These are phyloP conservation scores for Toxonevra muliebris DNA, from an alignment of 2,888 invertebrate species.

Conservation along the genomic window DNA sequence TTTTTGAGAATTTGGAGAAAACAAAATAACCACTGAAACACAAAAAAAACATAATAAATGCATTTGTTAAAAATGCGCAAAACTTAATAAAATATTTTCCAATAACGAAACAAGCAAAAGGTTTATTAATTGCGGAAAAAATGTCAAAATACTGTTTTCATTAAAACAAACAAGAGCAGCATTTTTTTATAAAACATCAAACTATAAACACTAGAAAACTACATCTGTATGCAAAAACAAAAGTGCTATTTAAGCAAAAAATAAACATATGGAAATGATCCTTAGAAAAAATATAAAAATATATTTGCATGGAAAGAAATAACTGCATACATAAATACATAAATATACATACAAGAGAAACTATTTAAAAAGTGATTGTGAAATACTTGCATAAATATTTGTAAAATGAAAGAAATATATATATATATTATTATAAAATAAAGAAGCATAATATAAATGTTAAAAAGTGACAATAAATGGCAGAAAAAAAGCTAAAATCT, in stretches of 20 bases:
- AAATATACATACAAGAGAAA: constrained; percentile 6
- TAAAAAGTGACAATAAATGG: constrained; percentile 24
- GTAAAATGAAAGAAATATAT: constrained; percentile 11
- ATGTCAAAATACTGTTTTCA: too few relatives aligned
- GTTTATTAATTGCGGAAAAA: too few relatives aligned
- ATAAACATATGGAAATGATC: neutral
- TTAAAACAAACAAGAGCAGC: too few relatives aligned
- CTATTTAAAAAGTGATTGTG: neutral
- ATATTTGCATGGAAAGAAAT: constrained; percentile 1
- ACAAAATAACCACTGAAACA: too few relatives aligned
- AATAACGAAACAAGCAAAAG: too few relatives aligned
- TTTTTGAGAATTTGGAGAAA: too few relatives aligned
- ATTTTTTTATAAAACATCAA: too few relatives aligned
- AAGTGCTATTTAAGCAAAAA: too few relatives aligned
- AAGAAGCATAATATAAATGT: constrained; percentile 23
- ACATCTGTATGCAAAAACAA: too few relatives aligned
- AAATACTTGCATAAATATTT: neutral
- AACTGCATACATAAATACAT: neutral
- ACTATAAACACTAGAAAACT: too few relatives aligned
- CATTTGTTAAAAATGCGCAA: constrained; percentile 36
- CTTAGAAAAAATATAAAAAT: too few relatives aligned
- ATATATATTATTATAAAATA: constrained; percentile 15
- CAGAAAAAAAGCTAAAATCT: constrained; percentile 6
- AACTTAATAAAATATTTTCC: neutral
- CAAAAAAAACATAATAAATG: too few relatives aligned